Evolutionary conservation across 2,888 invertebrate species (phyloP), one percentile per base, ranked within the genome.

Genomic region (Allophyes oxyacanthae): DNA sequence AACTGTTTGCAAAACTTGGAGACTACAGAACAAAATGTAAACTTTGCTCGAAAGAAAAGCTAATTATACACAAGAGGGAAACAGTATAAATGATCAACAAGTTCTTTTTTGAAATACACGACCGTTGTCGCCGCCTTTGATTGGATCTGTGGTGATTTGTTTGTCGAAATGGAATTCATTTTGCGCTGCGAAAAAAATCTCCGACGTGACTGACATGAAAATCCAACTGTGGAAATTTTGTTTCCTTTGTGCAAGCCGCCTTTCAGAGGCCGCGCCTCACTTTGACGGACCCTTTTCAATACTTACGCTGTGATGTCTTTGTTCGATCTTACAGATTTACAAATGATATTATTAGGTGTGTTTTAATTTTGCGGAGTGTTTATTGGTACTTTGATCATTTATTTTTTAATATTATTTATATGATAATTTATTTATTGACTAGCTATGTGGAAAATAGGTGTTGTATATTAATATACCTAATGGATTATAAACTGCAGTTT

Each of bases 151-250:
- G 81, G 80, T 86, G 86, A 89, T 88, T 89, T 89, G 88, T 86
- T 87, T 88, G 85, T 78, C 74, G 64, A 77, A 74, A 78, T 74
- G 71, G 83, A 88, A 89, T 88, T 88, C 85, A 87, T 89, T 88
- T 86, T 72, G 70, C 60, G 57, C 63, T 67, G 62, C 60, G 62
- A 67, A 80, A 85, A 84, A 88, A 87, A 83, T 80, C 77, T 78
- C 55, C 75, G 75, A 87, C 88, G 88, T 89, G 90, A 89, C 88
- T 86, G 86, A 87, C 89, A 89, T 87, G 81, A 80, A 84, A 89
- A 89, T 86, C 84, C 83, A 75, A 72, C 71, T 71, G 67, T 79
- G 36, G 72, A 85, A 85, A 84, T 85, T 84, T 84, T 87, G 84
- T 85, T 86, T 87, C 83, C 82, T 83, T 85, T 85, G 77, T 81